phyloP scores from a whole-genome alignment of 2,113 vertebrate species.

The Ciconia boyciana region DNA sequence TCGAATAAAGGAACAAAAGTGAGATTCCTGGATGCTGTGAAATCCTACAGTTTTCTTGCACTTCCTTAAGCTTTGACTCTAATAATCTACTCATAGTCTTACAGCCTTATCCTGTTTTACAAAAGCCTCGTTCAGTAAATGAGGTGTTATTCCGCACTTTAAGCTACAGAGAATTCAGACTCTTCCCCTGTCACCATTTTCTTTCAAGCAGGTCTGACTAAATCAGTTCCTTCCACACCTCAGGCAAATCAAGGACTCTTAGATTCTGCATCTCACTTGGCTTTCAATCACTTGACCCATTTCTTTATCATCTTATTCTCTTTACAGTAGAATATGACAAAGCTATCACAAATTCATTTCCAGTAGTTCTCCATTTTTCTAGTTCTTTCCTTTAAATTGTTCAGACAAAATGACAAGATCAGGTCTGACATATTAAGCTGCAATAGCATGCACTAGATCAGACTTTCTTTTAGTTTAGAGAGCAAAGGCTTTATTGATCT shows the following conservation, averaged over 20 bases:
- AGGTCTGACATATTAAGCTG: not conserved
- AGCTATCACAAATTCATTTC: not conserved
- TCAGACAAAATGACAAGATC: slow-evolving; percentile 18
- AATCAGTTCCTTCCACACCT: slow-evolving; percentile 23
- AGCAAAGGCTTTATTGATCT: slow-evolving; percentile 44
- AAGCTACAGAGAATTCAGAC: not conserved
- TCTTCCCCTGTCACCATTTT: not conserved
- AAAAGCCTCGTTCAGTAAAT: not conserved
- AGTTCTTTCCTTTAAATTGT: not conserved
- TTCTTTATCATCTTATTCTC: slow-evolving; percentile 20
- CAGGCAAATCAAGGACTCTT: not conserved
- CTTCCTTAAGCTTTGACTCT: not conserved
- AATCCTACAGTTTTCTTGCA: not conserved
- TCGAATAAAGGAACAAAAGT: not conserved
- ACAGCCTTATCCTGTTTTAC: not conserved
- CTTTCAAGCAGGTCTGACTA: not conserved
- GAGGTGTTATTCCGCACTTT: not conserved
- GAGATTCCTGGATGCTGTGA: not conserved
- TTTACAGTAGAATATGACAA: not conserved
- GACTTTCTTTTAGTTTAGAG: not conserved
- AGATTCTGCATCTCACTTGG: not conserved
- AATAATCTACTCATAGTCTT: not conserved
- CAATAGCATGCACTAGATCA: not conserved
- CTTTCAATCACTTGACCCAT: slow-evolving; percentile 26
- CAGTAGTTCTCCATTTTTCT: not conserved